phyloP scores from a whole-genome alignment of 2,113 vertebrate genomes.

The Xerus inauris region DNA sequence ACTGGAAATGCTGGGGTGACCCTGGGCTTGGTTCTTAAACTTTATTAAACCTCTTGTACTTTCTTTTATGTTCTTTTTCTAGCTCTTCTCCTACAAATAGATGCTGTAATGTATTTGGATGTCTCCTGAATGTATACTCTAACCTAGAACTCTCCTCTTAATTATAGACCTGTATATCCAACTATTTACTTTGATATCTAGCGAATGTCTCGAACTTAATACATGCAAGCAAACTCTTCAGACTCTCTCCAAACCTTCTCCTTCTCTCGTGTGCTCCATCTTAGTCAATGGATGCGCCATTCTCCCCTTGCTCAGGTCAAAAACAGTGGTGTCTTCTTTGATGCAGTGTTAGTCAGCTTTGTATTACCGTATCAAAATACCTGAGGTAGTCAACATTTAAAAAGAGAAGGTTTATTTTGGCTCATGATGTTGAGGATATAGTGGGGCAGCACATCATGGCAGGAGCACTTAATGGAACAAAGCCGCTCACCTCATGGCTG shows the following conservation, averaged over 20 bases:
- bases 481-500: background rate
- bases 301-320: conserved; percentile 11
- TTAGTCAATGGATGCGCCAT: background rate
- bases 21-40: background rate
- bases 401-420: background rate
- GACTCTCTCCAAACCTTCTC: background rate
- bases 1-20: background rate
- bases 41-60: background rate
- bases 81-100: background rate
- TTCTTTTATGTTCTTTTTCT: background rate
- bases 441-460: background rate
- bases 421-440: background rate
- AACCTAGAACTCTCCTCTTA: background rate
- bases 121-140: background rate
- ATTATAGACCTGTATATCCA: background rate
- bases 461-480: background rate
- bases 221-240: background rate
- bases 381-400: too few relatives aligned
- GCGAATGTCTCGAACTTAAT: background rate
- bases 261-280: background rate
- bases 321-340: background rate
- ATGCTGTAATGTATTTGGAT: too few relatives aligned
- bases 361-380: background rate
- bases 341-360: background rate
- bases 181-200: background rate